Evolutionary conservation across 2,797 vertebrate genomes (phyloP).

Genomic region (Alfaro cultratus): DNA sequence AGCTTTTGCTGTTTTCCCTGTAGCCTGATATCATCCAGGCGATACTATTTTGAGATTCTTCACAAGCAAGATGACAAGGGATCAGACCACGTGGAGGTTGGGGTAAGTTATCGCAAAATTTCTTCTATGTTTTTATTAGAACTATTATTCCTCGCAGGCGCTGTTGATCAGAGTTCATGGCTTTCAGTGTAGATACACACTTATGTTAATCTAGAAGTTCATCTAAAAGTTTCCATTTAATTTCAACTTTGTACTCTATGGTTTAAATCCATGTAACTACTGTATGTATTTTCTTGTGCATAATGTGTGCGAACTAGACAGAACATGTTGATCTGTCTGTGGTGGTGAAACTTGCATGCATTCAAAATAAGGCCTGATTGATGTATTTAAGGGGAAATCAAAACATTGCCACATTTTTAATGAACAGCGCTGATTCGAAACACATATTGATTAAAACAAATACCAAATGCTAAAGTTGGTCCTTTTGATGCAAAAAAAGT

Average conservation of each 20-base stretch:
- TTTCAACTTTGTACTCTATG: neutral
- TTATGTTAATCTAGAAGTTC: constrained; percentile 15
- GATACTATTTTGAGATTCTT: constrained; percentile 97
- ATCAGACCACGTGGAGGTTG: constrained; percentile 97
- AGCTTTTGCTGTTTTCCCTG: constrained; percentile 28
- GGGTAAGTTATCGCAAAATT: constrained; percentile 83
- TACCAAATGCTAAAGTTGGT: neutral
- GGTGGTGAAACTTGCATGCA: neutral
- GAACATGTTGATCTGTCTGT: neutral
- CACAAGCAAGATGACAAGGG: constrained; percentile 97
- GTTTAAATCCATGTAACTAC: neutral
- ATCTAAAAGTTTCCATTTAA: constrained; percentile 9
- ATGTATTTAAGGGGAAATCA: neutral
- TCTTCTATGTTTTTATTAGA: neutral
- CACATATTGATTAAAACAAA: neutral
- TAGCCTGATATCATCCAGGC: constrained; percentile 90
- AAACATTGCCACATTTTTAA: neutral
- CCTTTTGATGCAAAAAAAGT: neutral
- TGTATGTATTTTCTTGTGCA: neutral
- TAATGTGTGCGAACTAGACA: neutral
- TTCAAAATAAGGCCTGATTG: neutral
- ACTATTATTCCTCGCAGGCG: neutral
- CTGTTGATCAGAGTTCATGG: neutral
- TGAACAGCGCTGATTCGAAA: neutral
- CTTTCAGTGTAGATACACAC: constrained; percentile 7